These are phyloP conservation scores for Nudaria mundana DNA, from an alignment of 2,888 invertebrate species.

Conservation along the genomic window DNA sequence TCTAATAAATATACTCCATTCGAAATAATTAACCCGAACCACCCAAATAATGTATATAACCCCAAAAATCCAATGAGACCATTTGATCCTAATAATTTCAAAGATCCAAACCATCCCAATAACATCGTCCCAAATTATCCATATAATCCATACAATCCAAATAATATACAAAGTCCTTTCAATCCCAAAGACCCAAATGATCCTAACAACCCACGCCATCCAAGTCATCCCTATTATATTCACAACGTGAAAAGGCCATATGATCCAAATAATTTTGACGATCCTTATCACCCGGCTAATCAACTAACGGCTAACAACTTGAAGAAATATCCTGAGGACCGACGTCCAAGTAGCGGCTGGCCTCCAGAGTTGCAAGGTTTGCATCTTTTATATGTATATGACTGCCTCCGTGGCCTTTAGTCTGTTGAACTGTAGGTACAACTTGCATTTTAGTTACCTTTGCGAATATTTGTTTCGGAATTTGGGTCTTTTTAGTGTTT, in stretches of 20 bases:
- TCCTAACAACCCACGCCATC: background rate
- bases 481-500: too few relatives aligned
- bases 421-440: too few relatives aligned
- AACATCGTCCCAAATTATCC: background rate
- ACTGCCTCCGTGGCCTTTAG: too few relatives aligned
- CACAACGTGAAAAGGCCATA: background rate
- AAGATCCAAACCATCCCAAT: conserved; percentile 2
- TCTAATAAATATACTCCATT: background rate
- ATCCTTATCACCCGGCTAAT: background rate
- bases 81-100: background rate
- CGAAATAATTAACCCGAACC: background rate
- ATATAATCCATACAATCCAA: conserved; percentile 1
- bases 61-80: background rate
- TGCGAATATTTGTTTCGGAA: too few relatives aligned
- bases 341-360: conserved; percentile 2
- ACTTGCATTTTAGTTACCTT: too few relatives aligned
- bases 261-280: background rate
- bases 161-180: background rate
- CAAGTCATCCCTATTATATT: background rate
- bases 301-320: background rate
- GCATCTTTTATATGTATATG: too few relatives aligned
- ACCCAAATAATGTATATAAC: background rate
- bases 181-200: background rate
- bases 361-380: too few relatives aligned
- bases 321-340: background rate